Evolutionary conservation across 2,888 invertebrate genomes (phyloP).

Genomic region (Stenurella melanura): DNA sequence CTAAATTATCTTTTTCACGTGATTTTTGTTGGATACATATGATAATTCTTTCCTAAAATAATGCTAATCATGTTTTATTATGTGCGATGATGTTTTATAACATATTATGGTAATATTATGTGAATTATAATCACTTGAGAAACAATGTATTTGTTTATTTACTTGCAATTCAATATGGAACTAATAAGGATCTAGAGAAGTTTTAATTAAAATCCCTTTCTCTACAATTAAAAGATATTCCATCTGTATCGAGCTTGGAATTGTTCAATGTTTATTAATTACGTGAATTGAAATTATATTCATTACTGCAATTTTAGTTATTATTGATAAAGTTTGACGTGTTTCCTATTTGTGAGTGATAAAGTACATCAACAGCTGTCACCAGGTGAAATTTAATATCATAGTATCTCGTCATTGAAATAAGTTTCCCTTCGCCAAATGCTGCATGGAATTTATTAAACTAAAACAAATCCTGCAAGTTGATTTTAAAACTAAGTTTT

Average conservation of each 20-base stretch:
- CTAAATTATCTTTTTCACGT: too few relatives aligned
- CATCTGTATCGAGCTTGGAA: not conserved
- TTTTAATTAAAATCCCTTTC: not conserved
- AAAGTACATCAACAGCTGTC: conserved; percentile 73
- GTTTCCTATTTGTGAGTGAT: conserved; percentile 69
- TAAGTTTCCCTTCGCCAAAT: conserved; percentile 55
- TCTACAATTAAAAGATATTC: not conserved
- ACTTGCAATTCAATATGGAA: too few relatives aligned
- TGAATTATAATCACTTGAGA: too few relatives aligned
- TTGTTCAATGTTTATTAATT: not conserved
- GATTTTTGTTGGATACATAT: too few relatives aligned
- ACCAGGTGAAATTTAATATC: conserved; percentile 75
- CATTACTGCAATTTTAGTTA: conserved; percentile 26
- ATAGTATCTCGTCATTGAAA: conserved; percentile 61
- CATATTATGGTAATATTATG: too few relatives aligned
- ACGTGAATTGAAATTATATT: not conserved
- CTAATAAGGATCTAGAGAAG: not conserved
- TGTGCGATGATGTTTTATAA: too few relatives aligned
- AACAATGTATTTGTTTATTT: too few relatives aligned
- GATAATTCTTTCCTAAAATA: too few relatives aligned
- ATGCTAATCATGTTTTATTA: too few relatives aligned
- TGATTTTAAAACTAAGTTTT: conserved; percentile 47
- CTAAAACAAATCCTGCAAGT: conserved; percentile 52
- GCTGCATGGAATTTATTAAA: conserved; percentile 57
- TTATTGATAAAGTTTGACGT: conserved; percentile 63